Evolutionary conservation across 2,888 invertebrate species (phyloP).

Genomic region (Nemotelus pantherinus): DNA sequence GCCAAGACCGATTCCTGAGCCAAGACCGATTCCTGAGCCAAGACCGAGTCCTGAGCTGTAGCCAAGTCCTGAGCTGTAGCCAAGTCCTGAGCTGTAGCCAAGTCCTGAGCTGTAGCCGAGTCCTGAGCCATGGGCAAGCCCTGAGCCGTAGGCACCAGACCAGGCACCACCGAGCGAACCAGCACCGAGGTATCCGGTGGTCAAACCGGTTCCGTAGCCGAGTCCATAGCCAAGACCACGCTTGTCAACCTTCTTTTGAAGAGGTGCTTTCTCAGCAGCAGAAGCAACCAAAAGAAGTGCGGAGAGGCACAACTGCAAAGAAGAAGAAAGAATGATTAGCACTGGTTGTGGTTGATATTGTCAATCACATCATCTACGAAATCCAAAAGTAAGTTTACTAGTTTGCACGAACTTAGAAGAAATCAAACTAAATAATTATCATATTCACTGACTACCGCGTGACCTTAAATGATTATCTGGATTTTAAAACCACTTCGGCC

Average conservation of each 20-base stretch:
- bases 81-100: constrained; percentile 36
- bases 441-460: too few species aligned
- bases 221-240: constrained; percentile 83
- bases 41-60: constrained; percentile 5
- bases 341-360: not conserved
- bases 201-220: constrained; percentile 81
- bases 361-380: too few species aligned
- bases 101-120: constrained; percentile 38
- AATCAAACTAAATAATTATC: too few species aligned
- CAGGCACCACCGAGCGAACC: constrained; percentile 68
- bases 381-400: too few species aligned
- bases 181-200: constrained; percentile 77
- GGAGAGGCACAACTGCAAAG: constrained; percentile 74
- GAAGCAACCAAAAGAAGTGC: constrained; percentile 78
- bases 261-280: constrained; percentile 61
- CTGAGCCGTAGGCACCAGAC: constrained; percentile 38
- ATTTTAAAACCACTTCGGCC: too few species aligned
- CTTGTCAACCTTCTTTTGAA: constrained; percentile 83
- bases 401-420: too few species aligned
- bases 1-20: constrained; percentile 30
- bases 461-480: too few species aligned
- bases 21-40: constrained; percentile 58
- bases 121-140: not conserved
- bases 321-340: constrained; percentile 18
- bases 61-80: constrained; percentile 7